These are phyloP conservation scores for Allygus modestus DNA, from an alignment of 2,888 invertebrate species.

Conservation along the genomic window DNA sequence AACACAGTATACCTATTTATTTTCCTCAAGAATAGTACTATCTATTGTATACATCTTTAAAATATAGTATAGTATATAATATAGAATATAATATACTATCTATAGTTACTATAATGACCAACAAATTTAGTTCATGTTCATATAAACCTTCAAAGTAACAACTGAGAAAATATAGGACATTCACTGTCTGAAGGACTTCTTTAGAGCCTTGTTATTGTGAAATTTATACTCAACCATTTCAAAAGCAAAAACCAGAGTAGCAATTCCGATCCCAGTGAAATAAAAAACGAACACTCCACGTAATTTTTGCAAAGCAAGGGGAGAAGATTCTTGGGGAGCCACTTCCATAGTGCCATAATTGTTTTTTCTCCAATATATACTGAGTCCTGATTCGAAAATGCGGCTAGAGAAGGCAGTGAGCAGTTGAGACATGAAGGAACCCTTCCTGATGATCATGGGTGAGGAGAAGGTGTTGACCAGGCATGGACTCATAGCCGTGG, in stretches of 20 bases:
- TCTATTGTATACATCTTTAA: no score
- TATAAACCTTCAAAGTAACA: no score
- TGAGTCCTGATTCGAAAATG: constrained; percentile 49
- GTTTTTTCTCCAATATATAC: background rate
- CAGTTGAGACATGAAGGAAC: constrained; percentile 16
- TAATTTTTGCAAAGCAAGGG: background rate
- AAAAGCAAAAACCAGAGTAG: background rate
- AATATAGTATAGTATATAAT: no score
- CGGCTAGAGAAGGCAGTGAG: background rate
- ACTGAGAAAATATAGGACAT: no score
- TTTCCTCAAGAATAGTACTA: no score
- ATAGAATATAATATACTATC: no score
- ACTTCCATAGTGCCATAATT: background rate
- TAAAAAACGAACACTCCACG: constrained; percentile 2
- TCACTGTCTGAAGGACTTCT: background rate
- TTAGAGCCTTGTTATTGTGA: background rate
- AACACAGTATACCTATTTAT: no score
- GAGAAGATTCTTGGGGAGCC: background rate
- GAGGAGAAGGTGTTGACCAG: constrained; percentile 38
- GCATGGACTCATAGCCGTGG: constrained; percentile 9
- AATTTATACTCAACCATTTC: background rate
- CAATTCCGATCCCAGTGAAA: background rate
- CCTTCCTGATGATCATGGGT: constrained; percentile 37
- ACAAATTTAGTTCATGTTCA: no score
- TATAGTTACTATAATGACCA: no score